Conservation (phyloP, 2,888 invertebrate species). For the Cryptosula pallasiana region DNA sequence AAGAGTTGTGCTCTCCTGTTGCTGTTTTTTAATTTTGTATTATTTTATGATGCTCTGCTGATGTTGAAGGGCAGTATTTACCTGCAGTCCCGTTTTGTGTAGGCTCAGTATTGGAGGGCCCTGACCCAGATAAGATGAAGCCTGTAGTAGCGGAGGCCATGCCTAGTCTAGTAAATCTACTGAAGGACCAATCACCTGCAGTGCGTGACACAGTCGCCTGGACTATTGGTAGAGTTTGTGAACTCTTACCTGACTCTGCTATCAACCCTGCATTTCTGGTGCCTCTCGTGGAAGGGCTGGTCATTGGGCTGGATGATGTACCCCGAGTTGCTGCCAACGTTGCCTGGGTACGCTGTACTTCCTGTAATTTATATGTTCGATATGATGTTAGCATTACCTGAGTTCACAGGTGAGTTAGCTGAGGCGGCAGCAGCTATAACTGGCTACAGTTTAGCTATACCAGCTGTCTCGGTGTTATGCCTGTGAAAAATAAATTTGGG, state of each 20-base stretch:
- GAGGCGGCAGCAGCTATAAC: background rate
- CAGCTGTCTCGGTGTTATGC: background rate
- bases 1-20: no score
- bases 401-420: background rate
- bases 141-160: constrained; percentile 94
- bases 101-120: constrained; percentile 77
- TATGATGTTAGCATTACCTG: no score
- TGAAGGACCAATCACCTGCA: constrained; percentile 88
- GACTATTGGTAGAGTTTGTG: constrained; percentile 96
- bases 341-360: constrained; percentile 83
- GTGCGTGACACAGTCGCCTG: constrained; percentile 96
- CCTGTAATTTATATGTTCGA: no score
- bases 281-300: constrained; percentile 60
- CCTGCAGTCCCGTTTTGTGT: constrained; percentile 30
- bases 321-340: constrained; percentile 95
- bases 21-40: no score
- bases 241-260: constrained; percentile 90
- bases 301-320: constrained; percentile 77
- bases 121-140: constrained; percentile 78
- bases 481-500: background rate
- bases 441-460: background rate
- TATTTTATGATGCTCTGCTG: no score
- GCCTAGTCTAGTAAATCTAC: constrained; percentile 86
- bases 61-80: no score
- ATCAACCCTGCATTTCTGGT: constrained; percentile 79